These are phyloP conservation scores for Clarias pachynema DNA, from an alignment of 2,797 vertebrate genomes.

Conservation along the genomic window DNA sequence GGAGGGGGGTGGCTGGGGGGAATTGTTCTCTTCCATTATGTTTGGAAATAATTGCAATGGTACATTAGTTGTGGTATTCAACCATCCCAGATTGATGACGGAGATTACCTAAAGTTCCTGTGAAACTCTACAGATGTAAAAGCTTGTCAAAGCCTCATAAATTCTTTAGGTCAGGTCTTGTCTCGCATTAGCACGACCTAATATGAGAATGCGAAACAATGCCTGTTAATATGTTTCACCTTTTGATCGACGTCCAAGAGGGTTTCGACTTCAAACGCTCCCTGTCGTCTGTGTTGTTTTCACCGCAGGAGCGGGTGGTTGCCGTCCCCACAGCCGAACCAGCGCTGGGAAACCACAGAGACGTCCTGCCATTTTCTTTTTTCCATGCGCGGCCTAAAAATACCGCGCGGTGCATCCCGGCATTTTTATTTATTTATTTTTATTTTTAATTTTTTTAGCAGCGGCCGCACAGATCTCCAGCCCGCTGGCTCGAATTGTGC, in stretches of 20 bases:
- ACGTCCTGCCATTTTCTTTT: conserved; percentile 49
- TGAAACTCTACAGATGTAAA: background rate
- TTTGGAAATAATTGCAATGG: conserved; percentile 31
- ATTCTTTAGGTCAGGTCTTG: conserved; percentile 26
- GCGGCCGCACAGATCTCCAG: conserved; percentile 11
- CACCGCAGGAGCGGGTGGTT: conserved; percentile 35
- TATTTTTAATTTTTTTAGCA: background rate
- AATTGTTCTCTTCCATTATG: conserved; percentile 37
- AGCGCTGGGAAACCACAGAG: conserved; percentile 48
- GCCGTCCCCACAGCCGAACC: conserved; percentile 35
- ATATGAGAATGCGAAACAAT: background rate
- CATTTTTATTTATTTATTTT: conserved; percentile 27
- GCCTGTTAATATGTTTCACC: conserved; percentile 36
- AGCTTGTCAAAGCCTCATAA: conserved; percentile 6
- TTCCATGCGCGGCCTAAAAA: conserved; percentile 54
- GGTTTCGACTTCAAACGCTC: conserved; percentile 32
- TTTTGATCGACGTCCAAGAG: conserved; percentile 50
- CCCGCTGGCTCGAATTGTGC: conserved; percentile 25
- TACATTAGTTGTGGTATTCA: conserved; percentile 37
- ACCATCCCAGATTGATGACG: conserved; percentile 68
- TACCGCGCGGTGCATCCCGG: conserved; percentile 43
- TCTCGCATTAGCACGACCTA: background rate
- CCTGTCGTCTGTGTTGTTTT: conserved; percentile 47
- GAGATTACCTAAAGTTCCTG: conserved; percentile 63
- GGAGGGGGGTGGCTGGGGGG: background rate